Evolutionary conservation across 2,797 vertebrate genomes (phyloP).

Genomic region (Tympanoctomys barrerae): DNA sequence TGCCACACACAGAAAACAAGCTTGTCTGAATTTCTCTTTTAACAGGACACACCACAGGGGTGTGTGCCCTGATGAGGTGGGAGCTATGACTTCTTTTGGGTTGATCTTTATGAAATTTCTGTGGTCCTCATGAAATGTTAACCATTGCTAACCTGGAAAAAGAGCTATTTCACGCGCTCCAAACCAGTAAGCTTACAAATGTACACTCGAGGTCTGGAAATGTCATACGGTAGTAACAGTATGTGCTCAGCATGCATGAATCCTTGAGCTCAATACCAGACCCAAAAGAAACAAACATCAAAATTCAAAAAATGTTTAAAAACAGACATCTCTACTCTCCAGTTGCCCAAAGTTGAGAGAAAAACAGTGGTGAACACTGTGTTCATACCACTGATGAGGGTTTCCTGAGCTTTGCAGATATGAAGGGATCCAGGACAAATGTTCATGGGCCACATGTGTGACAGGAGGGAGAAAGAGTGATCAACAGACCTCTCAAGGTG

Average conservation of each 20-base stretch:
- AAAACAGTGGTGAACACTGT: rapidly evolving
- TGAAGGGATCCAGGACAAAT: rapidly evolving
- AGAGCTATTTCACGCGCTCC: not conserved
- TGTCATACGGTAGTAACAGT: no score
- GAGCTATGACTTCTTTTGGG: rapidly evolving
- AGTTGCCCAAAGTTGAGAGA: not conserved
- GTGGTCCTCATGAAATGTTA: rapidly evolving
- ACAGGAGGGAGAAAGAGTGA: rapidly evolving
- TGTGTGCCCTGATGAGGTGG: rapidly evolving
- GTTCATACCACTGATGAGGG: rapidly evolving
- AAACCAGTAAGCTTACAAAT: rapidly evolving
- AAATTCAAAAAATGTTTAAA: not conserved
- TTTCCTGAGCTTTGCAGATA: rapidly evolving
- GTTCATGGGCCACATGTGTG: rapidly evolving
- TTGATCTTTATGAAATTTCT: rapidly evolving
- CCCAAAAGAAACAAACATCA: not conserved
- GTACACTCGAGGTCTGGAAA: not conserved
- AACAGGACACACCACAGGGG: rapidly evolving
- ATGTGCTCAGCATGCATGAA: not conserved
- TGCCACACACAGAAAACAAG: rapidly evolving
- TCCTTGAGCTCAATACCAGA: not conserved
- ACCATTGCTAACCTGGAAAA: no score
- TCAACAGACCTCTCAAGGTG: rapidly evolving
- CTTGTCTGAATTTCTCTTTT: rapidly evolving
- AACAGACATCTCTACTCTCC: not conserved